phyloP scores from a whole-genome alignment of 1,140 invertebrate species.

The Dysdera silvatica region DNA sequence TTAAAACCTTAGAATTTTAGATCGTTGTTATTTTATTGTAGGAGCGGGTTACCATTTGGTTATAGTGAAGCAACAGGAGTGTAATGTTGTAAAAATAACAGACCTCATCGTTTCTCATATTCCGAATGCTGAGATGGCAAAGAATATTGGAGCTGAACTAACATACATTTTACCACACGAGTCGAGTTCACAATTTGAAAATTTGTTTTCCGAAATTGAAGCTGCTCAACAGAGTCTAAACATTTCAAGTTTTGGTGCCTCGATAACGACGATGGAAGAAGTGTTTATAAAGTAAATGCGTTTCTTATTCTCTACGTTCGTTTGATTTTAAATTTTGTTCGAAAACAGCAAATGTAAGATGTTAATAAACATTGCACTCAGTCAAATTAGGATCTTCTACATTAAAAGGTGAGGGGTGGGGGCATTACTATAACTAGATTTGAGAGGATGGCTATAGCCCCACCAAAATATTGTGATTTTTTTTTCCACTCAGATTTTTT shows the following conservation, averaged over 20 bases:
- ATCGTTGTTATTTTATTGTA: slow-evolving; percentile 21
- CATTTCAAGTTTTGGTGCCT: slow-evolving; percentile 47
- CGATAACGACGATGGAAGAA: slow-evolving; percentile 41
- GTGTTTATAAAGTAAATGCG: slow-evolving; percentile 36
- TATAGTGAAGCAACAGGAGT: slow-evolving; percentile 48
- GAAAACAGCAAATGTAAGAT: no score
- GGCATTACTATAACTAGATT: no score
- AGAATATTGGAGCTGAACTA: slow-evolving; percentile 49
- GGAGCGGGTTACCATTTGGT: slow-evolving; percentile 55
- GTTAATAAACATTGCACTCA: no score
- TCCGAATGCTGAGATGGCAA: slow-evolving; percentile 49
- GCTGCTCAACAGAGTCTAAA: slow-evolving; percentile 38
- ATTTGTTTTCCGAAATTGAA: slow-evolving; percentile 45
- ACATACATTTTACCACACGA: slow-evolving; percentile 46
- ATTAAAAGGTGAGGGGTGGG: no score
- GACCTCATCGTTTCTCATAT: slow-evolving; percentile 51
- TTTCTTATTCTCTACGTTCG: neutral
- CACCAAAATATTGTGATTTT: no score
- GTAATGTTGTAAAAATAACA: slow-evolving; percentile 51
- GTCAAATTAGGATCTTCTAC: no score
- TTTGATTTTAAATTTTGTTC: no score
- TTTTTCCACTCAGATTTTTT: no score
- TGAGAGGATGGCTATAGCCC: no score
- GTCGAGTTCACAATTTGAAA: slow-evolving; percentile 20
- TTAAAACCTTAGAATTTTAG: no score